These are phyloP conservation scores for Pachypanchax playfairii DNA, from an alignment of 2,113 vertebrate genomes.

Conservation along the genomic window DNA sequence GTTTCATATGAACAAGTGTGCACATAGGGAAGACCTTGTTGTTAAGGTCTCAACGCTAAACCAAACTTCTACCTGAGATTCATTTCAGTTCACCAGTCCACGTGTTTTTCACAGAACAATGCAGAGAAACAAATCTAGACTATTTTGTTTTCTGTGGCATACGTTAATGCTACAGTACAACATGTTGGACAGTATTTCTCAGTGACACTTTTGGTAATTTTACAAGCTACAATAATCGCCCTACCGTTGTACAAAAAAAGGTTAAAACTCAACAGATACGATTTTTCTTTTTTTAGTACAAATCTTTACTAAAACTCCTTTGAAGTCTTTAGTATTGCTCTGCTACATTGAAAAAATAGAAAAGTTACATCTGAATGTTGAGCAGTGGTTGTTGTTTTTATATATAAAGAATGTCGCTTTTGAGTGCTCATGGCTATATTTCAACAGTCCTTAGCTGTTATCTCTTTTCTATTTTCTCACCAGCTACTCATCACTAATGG, in stretches of 20 bases:
- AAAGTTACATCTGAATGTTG: slow-evolving; percentile 68
- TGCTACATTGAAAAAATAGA: slow-evolving; percentile 80
- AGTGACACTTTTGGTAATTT: slow-evolving; percentile 61
- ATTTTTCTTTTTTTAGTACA: slow-evolving; percentile 29
- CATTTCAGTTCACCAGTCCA: slow-evolving; percentile 63
- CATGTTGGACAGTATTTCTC: slow-evolving; percentile 53
- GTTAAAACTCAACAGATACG: slow-evolving; percentile 19
- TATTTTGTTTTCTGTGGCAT: slow-evolving; percentile 62
- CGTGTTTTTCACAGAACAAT: slow-evolving; percentile 62
- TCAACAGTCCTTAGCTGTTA: slow-evolving; percentile 66
- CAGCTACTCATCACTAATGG: slow-evolving; percentile 32
- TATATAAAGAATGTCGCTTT: slow-evolving; percentile 61
- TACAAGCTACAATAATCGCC: slow-evolving; percentile 69
- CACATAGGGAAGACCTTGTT: slow-evolving; percentile 62
- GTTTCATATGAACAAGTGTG: slow-evolving; percentile 71
- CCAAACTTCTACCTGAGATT: slow-evolving; percentile 77
- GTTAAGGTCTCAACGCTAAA: slow-evolving; percentile 58
- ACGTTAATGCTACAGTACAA: slow-evolving; percentile 67
- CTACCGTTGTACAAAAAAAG: slow-evolving; percentile 62
- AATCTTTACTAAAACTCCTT: slow-evolving; percentile 63
- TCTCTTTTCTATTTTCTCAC: slow-evolving; percentile 12
- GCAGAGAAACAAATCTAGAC: slow-evolving; percentile 67
- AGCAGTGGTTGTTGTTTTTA: slow-evolving; percentile 58
- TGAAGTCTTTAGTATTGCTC: slow-evolving; percentile 76
- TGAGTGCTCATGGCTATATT: slow-evolving; percentile 67